These are phyloP conservation scores for Bombus sibiricus DNA, from an alignment of 1,140 invertebrate genomes.

Conservation along the genomic window DNA sequence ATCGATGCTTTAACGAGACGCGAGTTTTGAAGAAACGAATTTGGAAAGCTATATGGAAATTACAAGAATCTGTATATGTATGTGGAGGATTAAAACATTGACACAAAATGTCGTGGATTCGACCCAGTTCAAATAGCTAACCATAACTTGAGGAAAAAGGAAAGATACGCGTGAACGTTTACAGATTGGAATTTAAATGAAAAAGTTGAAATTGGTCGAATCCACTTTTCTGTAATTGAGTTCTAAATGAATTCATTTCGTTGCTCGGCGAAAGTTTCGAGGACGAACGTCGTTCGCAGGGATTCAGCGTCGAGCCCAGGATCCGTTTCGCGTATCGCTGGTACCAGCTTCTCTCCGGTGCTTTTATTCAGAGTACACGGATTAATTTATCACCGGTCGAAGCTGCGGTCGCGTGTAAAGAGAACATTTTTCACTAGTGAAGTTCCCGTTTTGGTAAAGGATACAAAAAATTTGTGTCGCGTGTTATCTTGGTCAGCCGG, in stretches of 20 bases:
- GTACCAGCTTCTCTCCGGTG: neutral
- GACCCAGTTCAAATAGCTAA: no score
- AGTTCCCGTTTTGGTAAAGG: no score
- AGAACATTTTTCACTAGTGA: slow-evolving; percentile 8
- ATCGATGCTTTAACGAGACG: no score
- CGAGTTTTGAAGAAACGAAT: no score
- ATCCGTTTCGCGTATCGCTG: neutral
- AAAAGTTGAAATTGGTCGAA: neutral
- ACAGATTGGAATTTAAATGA: neutral
- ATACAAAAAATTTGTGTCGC: neutral
- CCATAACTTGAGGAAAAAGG: neutral
- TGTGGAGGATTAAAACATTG: no score
- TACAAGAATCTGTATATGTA: no score
- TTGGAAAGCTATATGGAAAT: no score
- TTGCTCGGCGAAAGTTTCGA: neutral
- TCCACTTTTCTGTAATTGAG: neutral
- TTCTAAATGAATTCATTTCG: neutral
- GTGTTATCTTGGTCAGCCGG: neutral
- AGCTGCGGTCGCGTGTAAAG: neutral
- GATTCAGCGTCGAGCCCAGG: neutral
- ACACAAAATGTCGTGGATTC: no score
- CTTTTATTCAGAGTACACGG: neutral
- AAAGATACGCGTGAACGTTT: neutral
- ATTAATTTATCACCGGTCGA: slow-evolving; percentile 29
- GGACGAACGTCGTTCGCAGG: neutral